Evolutionary conservation across 2,888 invertebrate species (phyloP).

Genomic region (Barypeithes pellucidus): DNA sequence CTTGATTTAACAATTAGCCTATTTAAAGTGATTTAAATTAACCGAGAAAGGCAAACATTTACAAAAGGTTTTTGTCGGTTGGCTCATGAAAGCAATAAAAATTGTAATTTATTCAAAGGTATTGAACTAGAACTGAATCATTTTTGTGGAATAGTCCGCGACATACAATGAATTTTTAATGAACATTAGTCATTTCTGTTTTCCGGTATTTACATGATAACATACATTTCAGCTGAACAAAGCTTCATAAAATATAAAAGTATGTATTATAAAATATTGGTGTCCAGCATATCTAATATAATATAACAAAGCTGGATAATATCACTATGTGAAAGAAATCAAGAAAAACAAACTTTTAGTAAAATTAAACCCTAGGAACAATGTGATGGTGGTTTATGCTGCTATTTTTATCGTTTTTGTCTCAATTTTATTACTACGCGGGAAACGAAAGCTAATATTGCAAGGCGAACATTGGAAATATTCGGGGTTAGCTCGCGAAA

Average conservation of each 20-base stretch:
- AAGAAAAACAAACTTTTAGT: no score
- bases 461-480: no score
- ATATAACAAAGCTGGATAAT: no score
- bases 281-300: no score
- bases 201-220: constrained; percentile 27
- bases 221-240: constrained; percentile 12
- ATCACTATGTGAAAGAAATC: no score
- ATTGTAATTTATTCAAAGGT: constrained; percentile 35
- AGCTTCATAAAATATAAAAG: constrained; percentile 3
- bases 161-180: constrained; percentile 22
- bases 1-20: constrained; percentile 15
- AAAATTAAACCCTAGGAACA: no score
- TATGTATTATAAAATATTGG: not conserved
- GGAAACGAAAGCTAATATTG: no score
- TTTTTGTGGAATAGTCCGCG: constrained; percentile 23
- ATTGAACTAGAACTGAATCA: constrained; percentile 35
- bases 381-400: no score
- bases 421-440: no score
- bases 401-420: no score
- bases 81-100: constrained; percentile 30
- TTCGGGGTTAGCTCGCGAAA: no score
- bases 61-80: constrained; percentile 27
- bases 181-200: constrained; percentile 22
- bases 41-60: constrained; percentile 29
- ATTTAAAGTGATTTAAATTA: constrained; percentile 20